Base-by-base conservation (phyloP, 2,888 invertebrate genomes). In the Xiphydria camelus region DNA sequence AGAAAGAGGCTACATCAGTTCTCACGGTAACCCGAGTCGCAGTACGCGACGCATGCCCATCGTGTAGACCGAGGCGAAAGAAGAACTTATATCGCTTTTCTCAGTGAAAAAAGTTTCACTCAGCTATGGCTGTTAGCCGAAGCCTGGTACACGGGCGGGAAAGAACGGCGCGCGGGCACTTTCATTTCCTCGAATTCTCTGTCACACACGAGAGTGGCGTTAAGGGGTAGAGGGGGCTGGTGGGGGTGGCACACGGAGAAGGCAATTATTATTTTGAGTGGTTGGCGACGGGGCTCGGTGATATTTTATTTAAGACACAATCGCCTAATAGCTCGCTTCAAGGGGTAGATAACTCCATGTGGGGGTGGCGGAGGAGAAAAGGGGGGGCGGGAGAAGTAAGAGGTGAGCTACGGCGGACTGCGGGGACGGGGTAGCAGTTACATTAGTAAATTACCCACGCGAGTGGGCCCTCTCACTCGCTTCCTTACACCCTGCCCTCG, bases 261-360 rank as follows among this genome's bases (percentile, higher is more conserved):
- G 66, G 66, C 71, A 71, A 72, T 71, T 71, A 73, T 73, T 70
- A 73, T 71, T 70, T 69, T 66, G 72, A 70, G 68, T 62, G 67
- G 64, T 62, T 66, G 67, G 66, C 66, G 70, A 68, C 65, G 67
- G 61, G 58, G 57, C 54, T 54, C 48, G 49, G 55, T 62, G 60
- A 73, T 73, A 71, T 73, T 73, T 73, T 73, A 73, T 73, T 73
- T 70, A 73, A 68, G 68, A 64, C 59, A 71, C 71, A 73, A 73
- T 73, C 73, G 68, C 63, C 68, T 73, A 73, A 73, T 73, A 73
- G 73, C 72, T 61, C 45, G 60, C 52, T 63, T 59, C 61, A 60
- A 62, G 58, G 55, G 59, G 42, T 52, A 51, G 55, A 56, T 57
- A 56, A 56, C 52, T 49, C 44, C 47, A 48, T 45, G 42, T 45